These are phyloP conservation scores for Luehdorfia chinensis DNA, from an alignment of 1,140 invertebrate species.

Conservation along the genomic window DNA sequence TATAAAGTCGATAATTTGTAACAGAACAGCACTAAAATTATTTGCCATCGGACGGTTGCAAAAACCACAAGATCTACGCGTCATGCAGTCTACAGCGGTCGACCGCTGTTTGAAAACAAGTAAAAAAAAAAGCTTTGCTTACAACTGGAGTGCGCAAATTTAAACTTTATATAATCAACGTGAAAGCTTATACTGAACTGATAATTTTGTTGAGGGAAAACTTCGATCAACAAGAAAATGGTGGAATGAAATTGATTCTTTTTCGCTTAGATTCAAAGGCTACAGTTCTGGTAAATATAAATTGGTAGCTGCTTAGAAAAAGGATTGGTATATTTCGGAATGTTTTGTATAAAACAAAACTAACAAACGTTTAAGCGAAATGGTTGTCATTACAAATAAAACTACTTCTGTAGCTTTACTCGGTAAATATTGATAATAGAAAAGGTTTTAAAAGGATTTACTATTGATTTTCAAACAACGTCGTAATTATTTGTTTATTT, in stretches of 20 bases:
- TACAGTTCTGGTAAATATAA: background rate
- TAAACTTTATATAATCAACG: background rate
- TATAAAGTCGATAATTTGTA: conserved; percentile 8
- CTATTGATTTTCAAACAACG: too few species aligned
- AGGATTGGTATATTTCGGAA: background rate
- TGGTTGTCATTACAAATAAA: too few species aligned
- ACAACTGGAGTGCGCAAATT: background rate
- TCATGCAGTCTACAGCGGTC: conserved; percentile 59
- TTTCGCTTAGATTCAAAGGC: conserved; percentile 1
- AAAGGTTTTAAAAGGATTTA: too few species aligned
- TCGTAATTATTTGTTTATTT: too few species aligned
- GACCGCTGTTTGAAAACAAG: conserved; percentile 40
- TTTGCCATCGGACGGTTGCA: conserved; percentile 50
- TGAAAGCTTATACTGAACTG: background rate
- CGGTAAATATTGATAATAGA: too few species aligned
- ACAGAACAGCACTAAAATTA: conserved; percentile 45
- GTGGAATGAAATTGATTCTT: background rate
- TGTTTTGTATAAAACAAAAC: too few species aligned
- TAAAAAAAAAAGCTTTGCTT: conserved; percentile 28
- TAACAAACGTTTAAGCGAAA: too few species aligned
- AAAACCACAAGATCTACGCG: conserved; percentile 63
- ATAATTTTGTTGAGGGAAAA: background rate
- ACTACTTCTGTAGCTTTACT: too few species aligned
- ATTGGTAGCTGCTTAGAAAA: conserved; percentile 1
- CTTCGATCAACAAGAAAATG: background rate